Evolutionary conservation across 1,140 invertebrate genomes (phyloP).

Genomic region (Adoxophyes honmai): DNA sequence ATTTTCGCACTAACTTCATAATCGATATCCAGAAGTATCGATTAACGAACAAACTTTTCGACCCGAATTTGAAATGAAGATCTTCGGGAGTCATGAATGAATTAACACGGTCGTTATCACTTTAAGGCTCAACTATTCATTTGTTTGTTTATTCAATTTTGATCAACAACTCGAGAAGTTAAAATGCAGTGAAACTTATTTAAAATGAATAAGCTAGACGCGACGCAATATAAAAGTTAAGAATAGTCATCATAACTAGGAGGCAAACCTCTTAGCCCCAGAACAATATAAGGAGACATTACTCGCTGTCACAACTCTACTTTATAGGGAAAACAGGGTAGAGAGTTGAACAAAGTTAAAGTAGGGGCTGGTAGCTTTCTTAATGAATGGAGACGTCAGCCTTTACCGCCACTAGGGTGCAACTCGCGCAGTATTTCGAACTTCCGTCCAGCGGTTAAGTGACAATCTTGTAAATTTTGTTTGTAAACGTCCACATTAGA

Average conservation of each 20-base stretch:
- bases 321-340: slow-evolving; percentile 70
- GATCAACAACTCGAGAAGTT: slow-evolving; percentile 17
- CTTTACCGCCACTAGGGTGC: slow-evolving; percentile 57
- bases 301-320: slow-evolving; percentile 74
- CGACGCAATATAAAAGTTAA: slow-evolving; percentile 58
- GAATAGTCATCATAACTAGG: slow-evolving; percentile 65
- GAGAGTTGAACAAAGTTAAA: slow-evolving; percentile 68
- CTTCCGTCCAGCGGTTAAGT: slow-evolving; percentile 40
- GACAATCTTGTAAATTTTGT: slow-evolving; percentile 37
- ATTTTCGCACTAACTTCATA: slow-evolving; percentile 70
- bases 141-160: too few species aligned
- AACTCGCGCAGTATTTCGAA: slow-evolving; percentile 64
- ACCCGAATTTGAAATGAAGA: slow-evolving; percentile 37
- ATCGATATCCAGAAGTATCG: slow-evolving; percentile 63
- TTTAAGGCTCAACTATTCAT: slow-evolving; percentile 12
- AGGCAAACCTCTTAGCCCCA: slow-evolving; percentile 71
- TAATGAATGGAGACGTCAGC: slow-evolving; percentile 74
- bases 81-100: slow-evolving; percentile 43
- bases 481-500: too few species aligned
- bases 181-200: slow-evolving; percentile 33
- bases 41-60: slow-evolving; percentile 45
- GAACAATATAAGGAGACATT: slow-evolving; percentile 75
- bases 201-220: slow-evolving; percentile 49
- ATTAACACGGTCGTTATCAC: slow-evolving; percentile 32
- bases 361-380: slow-evolving; percentile 55